phyloP scores from a whole-genome alignment of 2,797 vertebrate genomes.

The Rhinoraja longicauda region DNA sequence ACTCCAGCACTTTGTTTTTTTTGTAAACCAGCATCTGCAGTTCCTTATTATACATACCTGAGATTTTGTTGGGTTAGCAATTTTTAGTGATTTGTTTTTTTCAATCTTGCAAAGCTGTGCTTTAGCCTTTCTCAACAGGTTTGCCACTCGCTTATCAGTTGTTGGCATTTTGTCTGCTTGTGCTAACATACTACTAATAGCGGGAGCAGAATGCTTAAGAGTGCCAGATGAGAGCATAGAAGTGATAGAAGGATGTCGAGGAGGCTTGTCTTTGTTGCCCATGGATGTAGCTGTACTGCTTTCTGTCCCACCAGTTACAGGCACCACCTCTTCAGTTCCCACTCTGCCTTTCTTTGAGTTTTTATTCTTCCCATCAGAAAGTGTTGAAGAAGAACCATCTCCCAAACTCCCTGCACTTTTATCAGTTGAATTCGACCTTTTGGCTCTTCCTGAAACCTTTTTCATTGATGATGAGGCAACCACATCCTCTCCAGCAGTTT shows the following conservation, averaged over 20 bases:
- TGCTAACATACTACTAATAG: slow-evolving; percentile 62
- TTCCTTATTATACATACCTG: slow-evolving; percentile 63
- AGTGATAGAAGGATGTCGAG: slow-evolving; percentile 67
- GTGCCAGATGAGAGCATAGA: slow-evolving; percentile 66
- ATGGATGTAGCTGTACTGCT: slow-evolving; percentile 48
- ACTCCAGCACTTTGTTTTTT: too few species aligned
- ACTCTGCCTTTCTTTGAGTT: slow-evolving; percentile 76
- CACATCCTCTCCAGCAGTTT: slow-evolving; percentile 61
- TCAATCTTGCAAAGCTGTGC: slow-evolving; percentile 92
- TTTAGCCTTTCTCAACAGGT: slow-evolving; percentile 91
- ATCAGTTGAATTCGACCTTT: slow-evolving; percentile 61
- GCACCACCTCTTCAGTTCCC: slow-evolving; percentile 60
- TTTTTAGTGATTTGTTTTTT: slow-evolving; percentile 88
- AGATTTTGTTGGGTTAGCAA: slow-evolving; percentile 83
- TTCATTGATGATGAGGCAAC: slow-evolving; percentile 65
- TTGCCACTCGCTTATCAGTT: slow-evolving; percentile 86
- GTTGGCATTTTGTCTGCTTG: slow-evolving; percentile 87
- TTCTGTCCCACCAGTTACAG: slow-evolving; percentile 51
- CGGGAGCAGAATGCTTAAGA: slow-evolving; percentile 30
- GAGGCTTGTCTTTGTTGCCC: slow-evolving; percentile 60
- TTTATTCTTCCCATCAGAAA: slow-evolving; percentile 67
- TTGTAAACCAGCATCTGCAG: too few species aligned
- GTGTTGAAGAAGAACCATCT: slow-evolving; percentile 57
- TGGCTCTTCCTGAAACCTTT: slow-evolving; percentile 71
- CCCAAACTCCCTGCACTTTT: slow-evolving; percentile 54